Base-by-base conservation (phyloP, 2,113 vertebrate genomes). In the Girardinichthys multiradiatus region DNA sequence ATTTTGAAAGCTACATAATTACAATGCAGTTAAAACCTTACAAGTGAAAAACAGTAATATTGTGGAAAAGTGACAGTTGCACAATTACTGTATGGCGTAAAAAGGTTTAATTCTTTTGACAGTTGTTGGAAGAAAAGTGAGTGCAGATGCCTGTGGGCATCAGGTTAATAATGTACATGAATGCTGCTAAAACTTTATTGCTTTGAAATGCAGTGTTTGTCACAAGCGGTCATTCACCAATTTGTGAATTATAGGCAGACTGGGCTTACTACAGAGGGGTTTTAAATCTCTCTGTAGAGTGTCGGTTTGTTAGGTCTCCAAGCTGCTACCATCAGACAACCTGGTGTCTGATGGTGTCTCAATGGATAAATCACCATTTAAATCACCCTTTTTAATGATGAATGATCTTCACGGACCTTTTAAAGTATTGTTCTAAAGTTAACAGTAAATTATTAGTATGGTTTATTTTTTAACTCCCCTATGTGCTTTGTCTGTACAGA, bases 371-470 rank as follows among this genome's bases (percentile, higher is more conserved):
- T 42, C 15, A 42, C 42, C 14, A 45, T 45, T 45, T 45, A 45
- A 45, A 45, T 45, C 17, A 54, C 48, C 10, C 19, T 54, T 54
- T 62, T 33, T 60, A 64, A 39, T 7, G 21, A 42, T 3, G 17
- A n/a, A n/a, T 54, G 19, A 21, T 8, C 42, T 54, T 54, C 8
- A 54, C 24, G 8, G 21, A n/a, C 21, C 54, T 45, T 17, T 69
- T 57, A 45, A 70, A 68, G 61, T 64, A 65, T 3, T 17, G 15
- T 68, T 28, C 39, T 59, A 28, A 70, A 74, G 68, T 67, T 59
- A 27, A 72, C 7, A 39, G 63, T 62, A n/a, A 64, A 51, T 30
- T 26, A 39, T 57, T n/a, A 29, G 8, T 60, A 19, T 30, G 7
- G 14, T 19, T 51, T 29, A 11, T 70, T 37, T 29, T 27, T 29